Conservation (phyloP, 2,113 vertebrate genomes). For the Emberiza fucata region DNA sequence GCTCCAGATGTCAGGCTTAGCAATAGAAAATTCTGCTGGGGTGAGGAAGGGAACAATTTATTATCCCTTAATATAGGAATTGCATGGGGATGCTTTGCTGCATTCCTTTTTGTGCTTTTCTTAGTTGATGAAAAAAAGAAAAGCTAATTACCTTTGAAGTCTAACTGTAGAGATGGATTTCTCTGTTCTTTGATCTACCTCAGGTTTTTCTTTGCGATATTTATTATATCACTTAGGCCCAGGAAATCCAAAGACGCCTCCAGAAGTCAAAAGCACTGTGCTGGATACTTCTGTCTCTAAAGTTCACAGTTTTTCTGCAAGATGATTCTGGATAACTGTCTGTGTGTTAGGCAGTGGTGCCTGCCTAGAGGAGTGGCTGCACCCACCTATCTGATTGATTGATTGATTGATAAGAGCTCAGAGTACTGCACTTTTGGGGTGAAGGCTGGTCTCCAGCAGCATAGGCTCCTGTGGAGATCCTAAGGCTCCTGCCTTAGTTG, state of each 20-base stretch:
- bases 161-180: neutral
- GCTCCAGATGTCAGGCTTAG: neutral
- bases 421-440: fast-evolving
- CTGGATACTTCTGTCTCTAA: neutral
- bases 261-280: neutral
- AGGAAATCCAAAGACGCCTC: neutral
- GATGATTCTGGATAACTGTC: neutral
- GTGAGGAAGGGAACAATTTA: neutral
- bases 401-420: neutral
- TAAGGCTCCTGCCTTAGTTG: neutral
- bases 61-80: neutral
- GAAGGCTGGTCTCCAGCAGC: neutral
- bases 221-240: neutral
- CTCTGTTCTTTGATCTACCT: neutral
- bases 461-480: neutral
- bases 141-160: neutral
- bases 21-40: neutral
- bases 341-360: neutral
- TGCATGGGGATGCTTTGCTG: neutral
- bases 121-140: neutral
- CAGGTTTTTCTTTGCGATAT: neutral
- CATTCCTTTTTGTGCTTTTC: neutral
- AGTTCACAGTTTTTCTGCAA: neutral
- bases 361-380: neutral
- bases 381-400: neutral